These are phyloP conservation scores for Plecotus auritus DNA, from an alignment of 2,113 vertebrate species.

Conservation along the genomic window DNA sequence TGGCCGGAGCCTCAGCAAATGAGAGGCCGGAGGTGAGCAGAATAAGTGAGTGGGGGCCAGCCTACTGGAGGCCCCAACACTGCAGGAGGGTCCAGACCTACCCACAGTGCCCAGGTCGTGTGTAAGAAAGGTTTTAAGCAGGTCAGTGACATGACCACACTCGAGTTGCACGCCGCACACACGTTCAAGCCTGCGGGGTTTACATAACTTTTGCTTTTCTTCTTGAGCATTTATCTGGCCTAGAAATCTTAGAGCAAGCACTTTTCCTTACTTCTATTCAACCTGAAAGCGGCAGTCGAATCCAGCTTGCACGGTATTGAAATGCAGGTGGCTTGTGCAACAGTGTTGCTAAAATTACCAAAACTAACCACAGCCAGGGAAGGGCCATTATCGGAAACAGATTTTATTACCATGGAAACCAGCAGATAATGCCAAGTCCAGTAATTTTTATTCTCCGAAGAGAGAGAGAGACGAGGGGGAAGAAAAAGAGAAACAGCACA, in stretches of 20 bases:
- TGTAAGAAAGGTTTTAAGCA: neutral
- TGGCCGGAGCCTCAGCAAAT: neutral
- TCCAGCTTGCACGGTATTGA: constrained; percentile 56
- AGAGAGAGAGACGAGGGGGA: constrained; percentile 55
- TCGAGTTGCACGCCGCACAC: neutral
- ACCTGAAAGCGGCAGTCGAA: constrained; percentile 52
- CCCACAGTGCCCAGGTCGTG: fast-evolving
- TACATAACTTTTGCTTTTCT: constrained; percentile 43
- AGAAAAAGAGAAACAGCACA: constrained; percentile 4
- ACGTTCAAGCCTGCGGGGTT: neutral
- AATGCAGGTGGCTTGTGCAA: constrained; percentile 73
- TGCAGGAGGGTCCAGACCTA: neutral
- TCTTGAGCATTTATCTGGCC: constrained; percentile 12
- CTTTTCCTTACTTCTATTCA: constrained; percentile 69
- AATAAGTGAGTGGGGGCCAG: neutral
- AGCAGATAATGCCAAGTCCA: constrained; percentile 75
- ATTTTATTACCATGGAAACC: constrained; percentile 84
- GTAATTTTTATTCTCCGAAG: constrained; percentile 31
- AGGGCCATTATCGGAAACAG: constrained; percentile 79
- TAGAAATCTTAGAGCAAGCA: constrained; percentile 53
- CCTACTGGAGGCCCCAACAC: fast-evolving
- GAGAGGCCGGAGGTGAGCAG: neutral
- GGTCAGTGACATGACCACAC: neutral
- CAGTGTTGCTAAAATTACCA: constrained; percentile 80
- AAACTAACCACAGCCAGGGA: constrained; percentile 71